These are phyloP conservation scores for Capromys pilorides DNA, from an alignment of 2,797 vertebrate species.

Conservation along the genomic window DNA sequence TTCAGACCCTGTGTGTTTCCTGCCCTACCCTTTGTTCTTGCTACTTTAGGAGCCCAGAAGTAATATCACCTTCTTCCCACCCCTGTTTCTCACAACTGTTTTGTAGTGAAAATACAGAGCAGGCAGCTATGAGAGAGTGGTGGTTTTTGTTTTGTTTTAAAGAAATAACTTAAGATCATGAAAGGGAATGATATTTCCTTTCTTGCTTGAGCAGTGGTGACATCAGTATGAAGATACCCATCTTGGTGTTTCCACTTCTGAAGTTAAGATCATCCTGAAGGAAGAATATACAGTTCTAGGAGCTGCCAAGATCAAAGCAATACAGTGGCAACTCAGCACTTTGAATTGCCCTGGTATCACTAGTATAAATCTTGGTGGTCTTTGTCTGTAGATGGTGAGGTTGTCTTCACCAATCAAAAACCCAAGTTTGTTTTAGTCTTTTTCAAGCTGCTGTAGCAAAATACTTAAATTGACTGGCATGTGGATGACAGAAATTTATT, in stretches of 20 bases:
- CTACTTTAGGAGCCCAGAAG: conserved; percentile 28
- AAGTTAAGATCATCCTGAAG: conserved; percentile 15
- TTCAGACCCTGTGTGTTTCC: conserved; percentile 29
- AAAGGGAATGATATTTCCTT: neutral
- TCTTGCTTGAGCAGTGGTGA: neutral
- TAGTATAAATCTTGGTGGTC: neutral
- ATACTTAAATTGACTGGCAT: neutral
- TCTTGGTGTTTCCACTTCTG: neutral
- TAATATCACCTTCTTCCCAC: neutral
- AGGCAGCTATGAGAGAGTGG: neutral
- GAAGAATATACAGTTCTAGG: neutral
- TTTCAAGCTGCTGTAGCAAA: neutral
- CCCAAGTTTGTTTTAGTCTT: neutral
- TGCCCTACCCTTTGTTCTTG: neutral
- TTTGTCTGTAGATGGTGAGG: neutral
- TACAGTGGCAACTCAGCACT: neutral
- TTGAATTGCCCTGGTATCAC: neutral
- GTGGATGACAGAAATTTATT: neutral
- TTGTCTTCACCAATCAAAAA: neutral
- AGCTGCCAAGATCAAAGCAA: conserved; percentile 17
- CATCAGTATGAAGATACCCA: conserved; percentile 9
- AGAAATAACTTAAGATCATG: neutral
- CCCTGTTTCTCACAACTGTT: neutral
- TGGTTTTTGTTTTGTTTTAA: neutral
- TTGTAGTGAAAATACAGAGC: neutral